Percentiles rank a stretch among this genome's conserved stretches.
These are phyloP conservation scores for Cremastinae sp. DNA, from an alignment of 2,888 invertebrate species.

Conservation along the genomic window DNA sequence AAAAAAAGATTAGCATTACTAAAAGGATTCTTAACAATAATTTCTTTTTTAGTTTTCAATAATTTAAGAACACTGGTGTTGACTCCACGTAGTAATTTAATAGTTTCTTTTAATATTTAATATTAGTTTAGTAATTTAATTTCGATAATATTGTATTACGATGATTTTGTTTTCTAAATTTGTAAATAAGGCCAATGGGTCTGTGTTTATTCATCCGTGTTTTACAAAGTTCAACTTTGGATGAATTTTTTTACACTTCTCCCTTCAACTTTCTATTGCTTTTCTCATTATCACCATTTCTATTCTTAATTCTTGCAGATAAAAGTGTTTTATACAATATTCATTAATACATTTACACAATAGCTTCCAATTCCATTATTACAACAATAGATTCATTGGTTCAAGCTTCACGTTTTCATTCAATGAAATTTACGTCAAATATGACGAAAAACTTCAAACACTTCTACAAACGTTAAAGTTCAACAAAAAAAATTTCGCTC, in stretches of 20 bases:
- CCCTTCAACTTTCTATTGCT: not conserved
- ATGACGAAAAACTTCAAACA: no score
- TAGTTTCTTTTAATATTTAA: not conserved
- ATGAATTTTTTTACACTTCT: no score
- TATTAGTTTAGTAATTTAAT: no score
- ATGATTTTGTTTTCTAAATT: not conserved
- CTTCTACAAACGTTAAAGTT: no score
- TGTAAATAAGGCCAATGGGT: not conserved
- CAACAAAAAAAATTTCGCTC: no score
- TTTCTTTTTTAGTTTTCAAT: no score
- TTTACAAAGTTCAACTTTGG: no score
- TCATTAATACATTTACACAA: not conserved
- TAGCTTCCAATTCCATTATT: not conserved
- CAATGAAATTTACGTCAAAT: no score
- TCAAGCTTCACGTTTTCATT: not conserved
- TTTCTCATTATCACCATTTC: not conserved
- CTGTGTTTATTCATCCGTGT: no score
- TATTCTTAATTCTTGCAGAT: slow-evolving; percentile 1
- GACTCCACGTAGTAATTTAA: no score
- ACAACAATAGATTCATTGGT: not conserved
- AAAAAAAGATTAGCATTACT: slow-evolving; percentile 19
- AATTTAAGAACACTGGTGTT: no score
- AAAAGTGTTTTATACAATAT: slow-evolving; percentile 15
- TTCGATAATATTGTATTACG: not conserved
- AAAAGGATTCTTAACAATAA: no score